phyloP scores from a whole-genome alignment of 1,140 invertebrate species.

The Ostrea denselamellosa region DNA sequence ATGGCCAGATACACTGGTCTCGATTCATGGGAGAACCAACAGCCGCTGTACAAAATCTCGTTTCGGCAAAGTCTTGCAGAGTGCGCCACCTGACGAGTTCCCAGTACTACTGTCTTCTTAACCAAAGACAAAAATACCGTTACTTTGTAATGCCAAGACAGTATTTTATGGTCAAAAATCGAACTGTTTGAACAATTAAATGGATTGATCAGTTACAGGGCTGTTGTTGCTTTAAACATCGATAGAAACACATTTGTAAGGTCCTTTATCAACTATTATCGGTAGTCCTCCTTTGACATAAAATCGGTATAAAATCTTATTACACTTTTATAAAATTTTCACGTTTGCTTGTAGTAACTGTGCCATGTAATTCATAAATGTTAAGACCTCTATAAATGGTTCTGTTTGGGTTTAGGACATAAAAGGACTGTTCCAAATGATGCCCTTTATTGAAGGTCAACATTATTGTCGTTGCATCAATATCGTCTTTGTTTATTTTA shows the following conservation, averaged over 20 bases:
- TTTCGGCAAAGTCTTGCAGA: conserved; percentile 21
- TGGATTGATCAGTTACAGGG: not conserved
- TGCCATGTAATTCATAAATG: too few species aligned
- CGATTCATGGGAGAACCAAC: not conserved
- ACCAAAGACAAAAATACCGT: not conserved
- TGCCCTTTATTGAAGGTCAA: too few species aligned
- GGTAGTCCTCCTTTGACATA: too few species aligned
- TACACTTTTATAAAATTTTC: too few species aligned
- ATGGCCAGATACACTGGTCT: not conserved
- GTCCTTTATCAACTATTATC: not conserved
- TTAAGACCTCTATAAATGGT: too few species aligned
- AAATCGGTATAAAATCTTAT: too few species aligned
- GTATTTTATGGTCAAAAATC: conserved; percentile 2
- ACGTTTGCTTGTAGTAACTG: too few species aligned
- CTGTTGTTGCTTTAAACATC: not conserved
- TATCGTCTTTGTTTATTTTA: too few species aligned
- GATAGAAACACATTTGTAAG: not conserved
- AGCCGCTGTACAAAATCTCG: not conserved
- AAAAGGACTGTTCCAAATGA: too few species aligned
- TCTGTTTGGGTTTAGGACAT: too few species aligned
- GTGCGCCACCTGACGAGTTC: conserved; percentile 18
- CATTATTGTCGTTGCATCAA: too few species aligned
- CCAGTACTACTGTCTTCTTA: not conserved
- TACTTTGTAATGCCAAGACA: not conserved
- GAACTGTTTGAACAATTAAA: not conserved